These are phyloP conservation scores for Ciconia boyciana DNA, from an alignment of 2,113 vertebrate genomes.

Conservation along the genomic window DNA sequence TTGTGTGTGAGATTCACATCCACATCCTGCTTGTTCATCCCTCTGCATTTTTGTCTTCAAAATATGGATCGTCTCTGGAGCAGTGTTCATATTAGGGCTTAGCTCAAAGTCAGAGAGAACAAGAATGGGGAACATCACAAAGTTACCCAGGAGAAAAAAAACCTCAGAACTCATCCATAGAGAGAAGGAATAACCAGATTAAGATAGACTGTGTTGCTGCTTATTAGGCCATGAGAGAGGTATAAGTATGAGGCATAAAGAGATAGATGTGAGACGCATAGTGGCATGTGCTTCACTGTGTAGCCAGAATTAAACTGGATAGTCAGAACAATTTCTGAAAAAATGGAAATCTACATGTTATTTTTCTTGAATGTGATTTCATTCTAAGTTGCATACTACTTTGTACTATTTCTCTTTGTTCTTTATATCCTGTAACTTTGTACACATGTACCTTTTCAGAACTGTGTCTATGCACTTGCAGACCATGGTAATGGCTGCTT, in stretches of 20 bases:
- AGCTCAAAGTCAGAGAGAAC: neutral
- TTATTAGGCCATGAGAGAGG: neutral
- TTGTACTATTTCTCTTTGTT: neutral
- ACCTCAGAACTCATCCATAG: neutral
- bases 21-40: neutral
- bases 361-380: neutral
- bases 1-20: neutral
- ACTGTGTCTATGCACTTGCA: neutral
- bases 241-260: neutral
- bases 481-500: neutral
- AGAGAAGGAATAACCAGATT: neutral
- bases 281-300: neutral
- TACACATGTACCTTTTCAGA: neutral
- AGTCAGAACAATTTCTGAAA: neutral
- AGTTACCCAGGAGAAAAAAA: neutral
- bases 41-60: neutral
- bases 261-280: neutral
- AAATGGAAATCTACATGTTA: neutral
- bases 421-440: neutral
- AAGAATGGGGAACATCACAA: neutral
- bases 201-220: neutral
- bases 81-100: neutral
- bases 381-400: neutral
- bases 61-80: neutral
- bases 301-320: neutral